Evolutionary conservation across 2,888 invertebrate genomes (phyloP), one percentile per base, ranked within the genome.

Genomic region (Spodoptera picta): DNA sequence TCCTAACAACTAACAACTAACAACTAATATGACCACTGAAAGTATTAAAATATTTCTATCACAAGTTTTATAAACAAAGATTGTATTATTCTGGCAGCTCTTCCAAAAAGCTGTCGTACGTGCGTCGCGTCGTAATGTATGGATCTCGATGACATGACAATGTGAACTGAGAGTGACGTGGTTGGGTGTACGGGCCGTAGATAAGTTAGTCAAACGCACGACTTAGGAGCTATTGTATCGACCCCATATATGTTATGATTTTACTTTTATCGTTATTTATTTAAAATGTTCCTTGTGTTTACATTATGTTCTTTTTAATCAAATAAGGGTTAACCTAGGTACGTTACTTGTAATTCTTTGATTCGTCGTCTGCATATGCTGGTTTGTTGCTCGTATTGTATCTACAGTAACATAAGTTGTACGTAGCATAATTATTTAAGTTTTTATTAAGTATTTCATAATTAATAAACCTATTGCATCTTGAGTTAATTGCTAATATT

Each of bases 401-500:
- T 27, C 27, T 27, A 27, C 27, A 19, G 4, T 27, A 27, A 27
- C 5, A 27, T 75, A 60, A 70, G 65, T 50, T 36, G 12, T 46
- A 36, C 7, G 36, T 36, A 36, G 36, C 6, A 36, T 19, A 19
- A 19, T 19, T 6, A 5, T 36, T 31, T 67, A 54, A 57, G 48
- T 36, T 56, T 36, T 6, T 23, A n/a, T 4, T 58, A 49, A 42
- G 45, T 56, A 52, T 63, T 14, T 14, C 14, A 14, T 46, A 24
- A 49, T 54, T 51, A 47, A 60, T 60, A 58, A 57, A 24, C 43
- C 51, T 48, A 53, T 41, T 60, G 7, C 52, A 50, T 49, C 53
- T 60, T 62, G 50, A 69, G 11, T 52, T 79, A 51, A 63, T 69
- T 69, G 63, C 47, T 59, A 54, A 66, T 65, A 52, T 49, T 63